Conservation (phyloP, 2,888 invertebrate species). For the Nemapogon koenigi region DNA sequence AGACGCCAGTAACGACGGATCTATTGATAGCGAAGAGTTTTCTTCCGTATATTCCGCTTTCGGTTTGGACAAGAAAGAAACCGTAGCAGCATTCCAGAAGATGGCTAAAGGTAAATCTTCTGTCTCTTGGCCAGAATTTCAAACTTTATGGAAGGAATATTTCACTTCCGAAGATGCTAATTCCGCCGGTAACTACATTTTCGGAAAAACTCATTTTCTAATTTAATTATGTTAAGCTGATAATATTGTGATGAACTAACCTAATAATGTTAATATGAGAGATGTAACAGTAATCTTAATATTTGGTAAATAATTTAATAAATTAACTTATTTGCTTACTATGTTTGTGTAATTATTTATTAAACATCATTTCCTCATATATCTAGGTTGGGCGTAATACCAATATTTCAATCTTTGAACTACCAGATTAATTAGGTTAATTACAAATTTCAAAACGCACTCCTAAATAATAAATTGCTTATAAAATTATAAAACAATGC, state of each 20-base stretch:
- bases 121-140: slow-evolving; percentile 79
- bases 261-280: no score
- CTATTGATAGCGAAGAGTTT: slow-evolving; percentile 83
- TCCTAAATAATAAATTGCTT: no score
- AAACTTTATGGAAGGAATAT: slow-evolving; percentile 83
- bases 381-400: no score
- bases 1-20: slow-evolving; percentile 80
- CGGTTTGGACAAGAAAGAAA: slow-evolving; percentile 75
- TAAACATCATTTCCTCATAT: no score
- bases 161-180: slow-evolving; percentile 79
- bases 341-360: no score
- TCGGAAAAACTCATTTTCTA: slow-evolving; percentile 69
- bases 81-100: slow-evolving; percentile 78
- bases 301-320: no score
- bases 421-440: no score
- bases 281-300: no score
- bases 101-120: slow-evolving; percentile 77
- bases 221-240: not conserved
- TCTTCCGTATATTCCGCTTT: slow-evolving; percentile 81
- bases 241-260: not conserved
- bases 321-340: no score
- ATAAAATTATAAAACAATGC: no score
- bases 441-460: no score
- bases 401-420: no score
- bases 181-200: slow-evolving; percentile 86